A percentile compares a stretch with the other conserved stretches of the same genome.
Evolutionary conservation across 2,113 vertebrate species (phyloP).

Genomic region (Cichladusa arquata): DNA sequence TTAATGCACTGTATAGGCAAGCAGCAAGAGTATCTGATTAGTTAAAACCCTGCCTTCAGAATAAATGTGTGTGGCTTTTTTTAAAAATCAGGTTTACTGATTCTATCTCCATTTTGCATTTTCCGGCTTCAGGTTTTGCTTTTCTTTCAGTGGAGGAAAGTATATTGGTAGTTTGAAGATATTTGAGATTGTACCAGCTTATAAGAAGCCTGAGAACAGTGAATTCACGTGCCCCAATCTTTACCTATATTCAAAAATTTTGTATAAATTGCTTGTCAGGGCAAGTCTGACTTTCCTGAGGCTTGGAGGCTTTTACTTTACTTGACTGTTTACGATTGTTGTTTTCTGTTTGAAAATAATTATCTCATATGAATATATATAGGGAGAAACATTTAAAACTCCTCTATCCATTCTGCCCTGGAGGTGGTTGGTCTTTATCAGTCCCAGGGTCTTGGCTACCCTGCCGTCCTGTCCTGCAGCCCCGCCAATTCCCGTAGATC

Average conservation of each 20-base stretch:
- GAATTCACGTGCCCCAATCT: neutral
- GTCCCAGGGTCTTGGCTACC: neutral
- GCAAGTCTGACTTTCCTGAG: neutral
- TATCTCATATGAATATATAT: accelerated
- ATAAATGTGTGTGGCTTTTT: neutral
- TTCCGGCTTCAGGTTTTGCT: neutral
- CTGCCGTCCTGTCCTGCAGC: neutral
- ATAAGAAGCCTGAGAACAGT: neutral
- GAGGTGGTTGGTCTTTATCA: neutral
- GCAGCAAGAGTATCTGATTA: neutral
- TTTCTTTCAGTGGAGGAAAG: neutral
- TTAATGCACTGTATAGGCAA: neutral
- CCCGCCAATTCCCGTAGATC: neutral
- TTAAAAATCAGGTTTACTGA: neutral
- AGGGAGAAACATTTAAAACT: neutral
- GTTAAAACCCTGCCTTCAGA: neutral
- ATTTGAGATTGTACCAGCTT: neutral
- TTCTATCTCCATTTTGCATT: slow-evolving; percentile 51
- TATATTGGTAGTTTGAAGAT: neutral
- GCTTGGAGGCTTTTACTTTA: neutral
- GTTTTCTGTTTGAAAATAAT: neutral
- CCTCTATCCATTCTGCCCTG: neutral
- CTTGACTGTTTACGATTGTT: neutral
- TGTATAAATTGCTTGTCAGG: neutral
- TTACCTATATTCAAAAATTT: neutral